Conservation (phyloP, 1,140 invertebrate species). For the Atopsyche davidsoni region DNA sequence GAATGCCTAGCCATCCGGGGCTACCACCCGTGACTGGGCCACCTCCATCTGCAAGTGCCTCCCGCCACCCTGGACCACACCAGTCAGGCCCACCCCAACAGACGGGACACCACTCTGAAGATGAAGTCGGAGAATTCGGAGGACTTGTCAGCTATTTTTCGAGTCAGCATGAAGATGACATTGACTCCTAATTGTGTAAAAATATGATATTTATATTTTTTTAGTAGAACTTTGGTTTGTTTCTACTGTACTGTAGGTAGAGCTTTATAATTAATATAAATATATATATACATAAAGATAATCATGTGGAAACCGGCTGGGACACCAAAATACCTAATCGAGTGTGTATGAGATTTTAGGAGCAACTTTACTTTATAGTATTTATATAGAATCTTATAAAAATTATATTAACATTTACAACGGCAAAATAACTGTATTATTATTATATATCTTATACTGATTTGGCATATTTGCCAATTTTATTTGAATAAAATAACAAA, state of each 20-base stretch:
- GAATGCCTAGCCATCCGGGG: neutral
- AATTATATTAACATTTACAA: constrained; percentile 26
- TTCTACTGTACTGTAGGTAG: constrained; percentile 12
- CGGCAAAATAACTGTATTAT: constrained; percentile 16
- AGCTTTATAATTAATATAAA: constrained; percentile 11
- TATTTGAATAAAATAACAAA: constrained; percentile 8
- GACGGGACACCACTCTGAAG: constrained; percentile 38
- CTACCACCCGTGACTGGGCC: neutral
- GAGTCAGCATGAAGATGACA: constrained; percentile 72
- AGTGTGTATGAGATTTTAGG: constrained; percentile 17
- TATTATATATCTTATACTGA: constrained; percentile 18
- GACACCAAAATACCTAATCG: constrained; percentile 12
- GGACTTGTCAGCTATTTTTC: constrained; percentile 83
- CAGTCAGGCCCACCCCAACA: constrained; percentile 15
- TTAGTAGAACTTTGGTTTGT: constrained; percentile 11
- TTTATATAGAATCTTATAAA: constrained; percentile 24
- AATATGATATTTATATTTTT: constrained; percentile 22
- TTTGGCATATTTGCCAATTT: constrained; percentile 19
- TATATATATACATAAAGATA: constrained; percentile 8
- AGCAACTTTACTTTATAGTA: constrained; percentile 16
- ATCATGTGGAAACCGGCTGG: constrained; percentile 5
- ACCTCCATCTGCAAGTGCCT: constrained; percentile 3
- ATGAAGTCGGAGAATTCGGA: constrained; percentile 68
- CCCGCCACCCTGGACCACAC: constrained; percentile 33
- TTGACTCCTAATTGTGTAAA: constrained; percentile 48